phyloP scores from a whole-genome alignment of 2,113 vertebrate genomes.

The Alces alces region DNA sequence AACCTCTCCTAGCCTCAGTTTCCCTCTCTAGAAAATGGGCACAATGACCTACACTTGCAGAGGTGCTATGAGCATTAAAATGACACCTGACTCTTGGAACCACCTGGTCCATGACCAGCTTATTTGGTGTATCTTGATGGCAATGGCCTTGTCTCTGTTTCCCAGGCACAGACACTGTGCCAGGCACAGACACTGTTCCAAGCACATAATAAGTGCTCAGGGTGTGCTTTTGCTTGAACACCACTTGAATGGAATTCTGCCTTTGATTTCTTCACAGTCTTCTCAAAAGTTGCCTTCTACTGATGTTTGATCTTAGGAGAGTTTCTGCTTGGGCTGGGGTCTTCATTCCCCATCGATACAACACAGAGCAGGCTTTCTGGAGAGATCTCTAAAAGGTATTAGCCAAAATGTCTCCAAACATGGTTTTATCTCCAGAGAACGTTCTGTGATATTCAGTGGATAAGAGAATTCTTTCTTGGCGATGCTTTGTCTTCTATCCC shows the following conservation, averaged over 20 bases:
- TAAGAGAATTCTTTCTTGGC: background rate
- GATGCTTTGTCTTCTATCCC: background rate
- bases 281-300: background rate
- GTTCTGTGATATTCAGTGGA: background rate
- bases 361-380: background rate
- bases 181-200: fast-evolving
- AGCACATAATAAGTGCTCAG: too few species aligned
- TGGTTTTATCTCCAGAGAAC: too few species aligned
- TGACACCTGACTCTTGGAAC: fast-evolving
- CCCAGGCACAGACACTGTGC: fast-evolving
- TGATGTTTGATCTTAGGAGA: background rate
- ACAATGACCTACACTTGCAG: fast-evolving
- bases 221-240: background rate
- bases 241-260: background rate
- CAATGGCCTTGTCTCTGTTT: background rate
- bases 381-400: background rate
- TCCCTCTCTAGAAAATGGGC: background rate
- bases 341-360: background rate
- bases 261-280: background rate
- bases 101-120: fast-evolving
- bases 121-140: background rate
- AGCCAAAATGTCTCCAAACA: background rate
- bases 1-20: background rate
- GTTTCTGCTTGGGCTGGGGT: background rate
- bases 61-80: too few species aligned